These are phyloP conservation scores for Bembecia ichneumoniformis DNA, from an alignment of 2,888 invertebrate genomes.

Conservation along the genomic window DNA sequence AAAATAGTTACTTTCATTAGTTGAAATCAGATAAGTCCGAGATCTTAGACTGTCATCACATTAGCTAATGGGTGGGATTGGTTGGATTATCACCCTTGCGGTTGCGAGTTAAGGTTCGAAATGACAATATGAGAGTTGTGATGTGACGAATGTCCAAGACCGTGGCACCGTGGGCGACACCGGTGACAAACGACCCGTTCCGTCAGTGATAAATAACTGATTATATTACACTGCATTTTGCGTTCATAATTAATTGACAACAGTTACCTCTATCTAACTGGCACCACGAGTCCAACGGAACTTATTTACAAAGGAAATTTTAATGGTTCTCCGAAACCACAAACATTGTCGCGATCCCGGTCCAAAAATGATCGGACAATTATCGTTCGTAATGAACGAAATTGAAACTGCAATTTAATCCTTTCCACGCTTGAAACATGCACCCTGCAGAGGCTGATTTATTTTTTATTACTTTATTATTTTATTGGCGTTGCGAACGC, in stretches of 20 bases:
- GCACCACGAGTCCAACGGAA: slow-evolving; percentile 31
- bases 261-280: slow-evolving; percentile 39
- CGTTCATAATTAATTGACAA: slow-evolving; percentile 65
- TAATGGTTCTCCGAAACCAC: slow-evolving; percentile 9
- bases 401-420: slow-evolving; percentile 38
- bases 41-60: slow-evolving; percentile 60
- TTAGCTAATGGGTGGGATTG: slow-evolving; percentile 37
- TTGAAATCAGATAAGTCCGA: slow-evolving; percentile 59
- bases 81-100: slow-evolving; percentile 35
- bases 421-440: slow-evolving; percentile 33
- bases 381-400: slow-evolving; percentile 33
- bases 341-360: slow-evolving; percentile 10
- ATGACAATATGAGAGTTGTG: slow-evolving; percentile 19
- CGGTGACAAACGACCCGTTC: slow-evolving; percentile 65
- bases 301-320: slow-evolving; percentile 35
- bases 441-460: slow-evolving; percentile 40
- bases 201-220: slow-evolving; percentile 69
- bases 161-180: slow-evolving; percentile 58
- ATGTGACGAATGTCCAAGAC: slow-evolving; percentile 56
- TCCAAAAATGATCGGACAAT: slow-evolving; percentile 21
- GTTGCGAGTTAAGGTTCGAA: slow-evolving; percentile 35
- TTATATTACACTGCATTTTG: slow-evolving; percentile 66
- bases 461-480: slow-evolving; percentile 60
- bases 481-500: slow-evolving; percentile 54
- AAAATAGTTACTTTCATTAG: slow-evolving; percentile 51